Evolutionary conservation across 1,140 invertebrate species (phyloP), one percentile per base, ranked within the genome.

Genomic region (Lineus longissimus): DNA sequence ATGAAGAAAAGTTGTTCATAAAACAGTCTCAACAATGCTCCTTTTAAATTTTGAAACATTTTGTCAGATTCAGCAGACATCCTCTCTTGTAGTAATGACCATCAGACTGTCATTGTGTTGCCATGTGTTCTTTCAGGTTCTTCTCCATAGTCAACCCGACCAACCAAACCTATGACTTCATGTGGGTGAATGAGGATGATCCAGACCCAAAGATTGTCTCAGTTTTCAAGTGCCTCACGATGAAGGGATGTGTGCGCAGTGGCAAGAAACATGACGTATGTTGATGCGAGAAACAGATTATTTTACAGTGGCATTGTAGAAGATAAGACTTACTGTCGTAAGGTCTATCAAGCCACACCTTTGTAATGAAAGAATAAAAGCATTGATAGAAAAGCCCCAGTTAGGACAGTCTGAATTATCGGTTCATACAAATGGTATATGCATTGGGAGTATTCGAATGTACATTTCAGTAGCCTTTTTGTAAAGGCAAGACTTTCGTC

Each of bases 61-160:
- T 36, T 36, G 6, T 36, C 33, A 15, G 33, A 7, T 36, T 4
- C 15, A 15, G 15, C 33, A 36, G 4, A 15, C 33, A 36, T 15
- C 33, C 15, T 7, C 33, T 36, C 15, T 36, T 36, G 33, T 36
- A 7, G 6, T 4, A 36, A n/a, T n/a, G 33, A 7, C 33, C 6
- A 15, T 36, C 33, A 36, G 15, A 36, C 4, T 4, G 4, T 4
- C 15, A 7, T 36, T 36, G 15, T 7, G 6, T 51, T 51, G 51
- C 6, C 33, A 7, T 60, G 6, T 36, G 62, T 51, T 43, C 31
- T 67, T 70, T 2, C 65, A 78, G 76, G 58, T 72, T 70, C 54
- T 82, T 82, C 71, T 67, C 63, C 7, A 76, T 82, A 31, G 70
- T 81, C 0, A 83, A 83, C 64, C 81, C 81, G 22, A 83, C 80